Percentiles rank a stretch among this genome's conserved stretches.
phyloP scores from a whole-genome alignment of 2,113 vertebrate species.

The Melospiza georgiana region DNA sequence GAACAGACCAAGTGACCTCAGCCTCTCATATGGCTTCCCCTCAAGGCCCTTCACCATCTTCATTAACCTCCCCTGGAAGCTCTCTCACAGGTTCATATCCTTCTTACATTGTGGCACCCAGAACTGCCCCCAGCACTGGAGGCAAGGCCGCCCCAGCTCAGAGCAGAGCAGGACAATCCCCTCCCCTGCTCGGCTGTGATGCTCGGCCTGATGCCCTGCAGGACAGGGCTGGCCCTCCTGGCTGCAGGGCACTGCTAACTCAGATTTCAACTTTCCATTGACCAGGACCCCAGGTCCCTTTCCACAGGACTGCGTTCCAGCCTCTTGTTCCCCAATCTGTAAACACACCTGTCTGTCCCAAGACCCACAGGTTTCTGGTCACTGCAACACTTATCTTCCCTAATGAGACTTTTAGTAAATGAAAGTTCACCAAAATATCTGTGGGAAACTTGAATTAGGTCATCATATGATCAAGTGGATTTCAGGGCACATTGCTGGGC shows the following conservation, averaged over 20 bases:
- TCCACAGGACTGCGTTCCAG: background rate
- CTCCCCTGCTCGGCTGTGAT: rapidly evolving
- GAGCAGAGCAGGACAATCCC: background rate
- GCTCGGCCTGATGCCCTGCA: background rate
- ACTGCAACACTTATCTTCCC: background rate
- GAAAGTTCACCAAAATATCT: background rate
- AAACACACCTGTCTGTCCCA: background rate
- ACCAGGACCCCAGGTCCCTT: background rate
- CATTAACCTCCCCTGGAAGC: background rate
- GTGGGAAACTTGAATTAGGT: background rate
- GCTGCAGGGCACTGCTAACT: background rate
- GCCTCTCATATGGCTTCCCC: rapidly evolving
- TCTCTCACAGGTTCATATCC: background rate
- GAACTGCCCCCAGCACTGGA: rapidly evolving
- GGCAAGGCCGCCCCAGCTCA: rapidly evolving
- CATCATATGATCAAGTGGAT: background rate
- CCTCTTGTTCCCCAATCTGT: background rate
- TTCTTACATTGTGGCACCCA: background rate
- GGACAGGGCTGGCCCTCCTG: background rate
- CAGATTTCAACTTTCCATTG: rapidly evolving
- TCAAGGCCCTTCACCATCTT: background rate
- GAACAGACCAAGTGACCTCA: background rate
- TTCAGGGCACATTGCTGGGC: background rate
- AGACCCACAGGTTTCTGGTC: background rate
- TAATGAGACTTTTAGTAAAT: background rate